Percentiles rank a stretch among this genome's conserved stretches.
phyloP scores from a whole-genome alignment of 2,113 vertebrate genomes.

The Raphicerus campestris region DNA sequence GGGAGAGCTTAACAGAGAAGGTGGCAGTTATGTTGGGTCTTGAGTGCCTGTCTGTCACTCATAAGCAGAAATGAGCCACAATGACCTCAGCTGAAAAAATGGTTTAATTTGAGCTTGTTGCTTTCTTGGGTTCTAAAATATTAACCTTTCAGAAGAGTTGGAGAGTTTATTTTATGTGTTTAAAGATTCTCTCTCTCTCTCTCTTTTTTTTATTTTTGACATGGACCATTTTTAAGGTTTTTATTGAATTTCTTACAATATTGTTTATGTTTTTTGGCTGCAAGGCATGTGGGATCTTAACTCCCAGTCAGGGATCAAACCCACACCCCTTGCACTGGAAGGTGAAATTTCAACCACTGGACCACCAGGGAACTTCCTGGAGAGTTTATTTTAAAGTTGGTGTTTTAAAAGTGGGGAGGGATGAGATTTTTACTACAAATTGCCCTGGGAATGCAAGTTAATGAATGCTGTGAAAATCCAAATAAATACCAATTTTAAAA shows the following conservation, averaged over 20 bases:
- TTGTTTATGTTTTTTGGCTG: not conserved
- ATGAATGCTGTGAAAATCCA: constrained; percentile 52
- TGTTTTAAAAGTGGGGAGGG: not conserved
- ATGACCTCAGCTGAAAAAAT: not conserved
- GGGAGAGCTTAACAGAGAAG: not conserved
- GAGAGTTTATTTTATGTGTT: not conserved
- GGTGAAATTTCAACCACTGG: not conserved
- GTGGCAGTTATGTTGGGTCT: not conserved
- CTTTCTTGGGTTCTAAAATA: not conserved
- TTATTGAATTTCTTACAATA: not conserved
- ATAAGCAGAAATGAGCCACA: not conserved
- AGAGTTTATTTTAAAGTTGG: not conserved
- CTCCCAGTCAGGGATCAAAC: not conserved
- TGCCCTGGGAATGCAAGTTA: constrained; percentile 25
- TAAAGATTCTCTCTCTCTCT: not conserved
- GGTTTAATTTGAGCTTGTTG: not conserved
- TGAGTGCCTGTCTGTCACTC: fast-evolving
- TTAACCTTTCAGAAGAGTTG: not conserved
- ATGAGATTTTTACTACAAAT: not conserved
- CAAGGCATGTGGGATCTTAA: not conserved
- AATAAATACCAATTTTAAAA: constrained; percentile 48
- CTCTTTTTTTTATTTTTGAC: not conserved
- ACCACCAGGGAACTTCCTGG: not conserved
- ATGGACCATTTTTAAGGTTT: not conserved
- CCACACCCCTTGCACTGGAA: not conserved